Evolutionary conservation across 2,113 vertebrate genomes (phyloP).

Genomic region (Lophius piscatorius): DNA sequence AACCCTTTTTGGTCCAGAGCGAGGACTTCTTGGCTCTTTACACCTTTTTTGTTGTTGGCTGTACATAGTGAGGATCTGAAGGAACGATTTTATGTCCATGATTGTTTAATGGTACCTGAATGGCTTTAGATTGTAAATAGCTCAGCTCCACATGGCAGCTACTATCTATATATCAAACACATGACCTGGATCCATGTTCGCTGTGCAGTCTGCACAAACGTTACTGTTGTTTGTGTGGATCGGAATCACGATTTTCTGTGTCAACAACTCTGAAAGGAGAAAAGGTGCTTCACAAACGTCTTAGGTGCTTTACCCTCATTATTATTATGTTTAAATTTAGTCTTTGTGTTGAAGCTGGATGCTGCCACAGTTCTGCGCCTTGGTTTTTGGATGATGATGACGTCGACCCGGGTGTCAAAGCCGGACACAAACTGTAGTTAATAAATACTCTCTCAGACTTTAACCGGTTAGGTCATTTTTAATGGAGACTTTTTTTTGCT

Average conservation of each 20-base stretch:
- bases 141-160: slow-evolving; percentile 37
- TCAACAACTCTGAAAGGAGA: slow-evolving; percentile 7
- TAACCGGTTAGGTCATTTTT: no score
- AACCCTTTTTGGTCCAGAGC: slow-evolving; percentile 10
- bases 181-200: background rate
- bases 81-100: slow-evolving; percentile 8
- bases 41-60: slow-evolving; percentile 13
- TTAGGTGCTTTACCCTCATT: slow-evolving; percentile 45
- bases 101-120: slow-evolving; percentile 19
- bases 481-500: no score
- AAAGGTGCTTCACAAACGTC: background rate
- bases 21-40: background rate
- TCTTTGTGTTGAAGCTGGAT: background rate
- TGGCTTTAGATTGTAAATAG: slow-evolving; percentile 51
- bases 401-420: background rate
- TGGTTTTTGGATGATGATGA: slow-evolving; percentile 9
- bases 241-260: slow-evolving; percentile 11
- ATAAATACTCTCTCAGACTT: background rate
- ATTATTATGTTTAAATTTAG: slow-evolving; percentile 29
- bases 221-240: background rate
- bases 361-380: slow-evolving; percentile 24
- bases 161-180: slow-evolving; percentile 20
- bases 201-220: background rate
- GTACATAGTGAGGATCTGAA: slow-evolving; percentile 23
- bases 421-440: slow-evolving; percentile 3